Evolutionary conservation across 2,113 vertebrate species (phyloP).

Genomic region (Tyto alba): DNA sequence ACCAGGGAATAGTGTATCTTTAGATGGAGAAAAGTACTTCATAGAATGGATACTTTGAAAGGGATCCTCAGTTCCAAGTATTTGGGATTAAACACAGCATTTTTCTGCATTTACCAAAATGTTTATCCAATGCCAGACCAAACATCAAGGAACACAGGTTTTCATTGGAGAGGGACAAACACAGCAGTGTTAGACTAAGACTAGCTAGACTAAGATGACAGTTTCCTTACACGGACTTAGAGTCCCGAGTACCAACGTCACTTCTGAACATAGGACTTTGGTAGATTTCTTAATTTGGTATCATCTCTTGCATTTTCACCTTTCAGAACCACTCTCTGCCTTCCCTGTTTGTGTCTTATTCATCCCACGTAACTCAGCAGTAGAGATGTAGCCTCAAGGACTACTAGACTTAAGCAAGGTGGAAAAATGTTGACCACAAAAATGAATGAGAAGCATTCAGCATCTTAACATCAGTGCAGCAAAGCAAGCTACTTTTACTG

Average conservation of each 20-base stretch:
- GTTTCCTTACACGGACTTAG: neutral
- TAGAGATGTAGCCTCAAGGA: neutral
- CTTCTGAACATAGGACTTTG: neutral
- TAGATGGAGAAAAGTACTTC: neutral
- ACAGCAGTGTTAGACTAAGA: neutral
- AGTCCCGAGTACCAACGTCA: neutral
- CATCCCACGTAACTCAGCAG: neutral
- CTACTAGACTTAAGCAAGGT: too few relatives aligned
- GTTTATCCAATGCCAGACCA: neutral
- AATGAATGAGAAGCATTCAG: neutral
- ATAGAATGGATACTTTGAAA: neutral
- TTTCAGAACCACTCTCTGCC: accelerated
- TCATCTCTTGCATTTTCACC: neutral
- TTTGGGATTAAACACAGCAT: neutral
- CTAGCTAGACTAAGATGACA: neutral
- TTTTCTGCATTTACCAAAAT: neutral
- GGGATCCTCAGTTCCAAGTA: neutral
- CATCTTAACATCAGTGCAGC: neutral
- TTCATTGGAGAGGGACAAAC: neutral
- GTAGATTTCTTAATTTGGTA: neutral
- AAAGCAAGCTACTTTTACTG: neutral
- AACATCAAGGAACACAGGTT: neutral
- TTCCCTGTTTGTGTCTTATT: neutral
- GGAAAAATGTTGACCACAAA: neutral
- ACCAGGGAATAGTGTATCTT: neutral